Base-by-base conservation (phyloP, 2,888 invertebrate genomes). In the Cantharis flavilabris region DNA sequence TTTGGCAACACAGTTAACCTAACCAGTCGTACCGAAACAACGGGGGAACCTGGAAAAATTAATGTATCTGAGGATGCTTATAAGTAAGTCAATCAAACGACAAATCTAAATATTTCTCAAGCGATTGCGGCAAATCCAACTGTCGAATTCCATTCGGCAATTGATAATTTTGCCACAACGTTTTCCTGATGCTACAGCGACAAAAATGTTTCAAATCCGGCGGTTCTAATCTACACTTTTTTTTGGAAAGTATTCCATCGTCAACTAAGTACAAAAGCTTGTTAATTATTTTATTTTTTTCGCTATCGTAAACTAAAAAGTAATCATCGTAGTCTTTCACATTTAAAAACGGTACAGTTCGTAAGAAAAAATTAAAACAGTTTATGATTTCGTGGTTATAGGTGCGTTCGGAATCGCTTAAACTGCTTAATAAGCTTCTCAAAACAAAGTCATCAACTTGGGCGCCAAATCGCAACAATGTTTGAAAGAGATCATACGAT, bases 1-100 rank as follows among this genome's bases (percentile, higher is more conserved):
- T 98, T 97, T 85, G 97, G 97, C 7, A 97, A 98, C 89, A 97
- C 97, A 0, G 97, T 98, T 13, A 98, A 98, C 89, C 88, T 97
- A 79, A 97, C 97, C 73, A 97, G 97, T 87, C 92, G 97, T 78
- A 97, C 97, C 1, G 97, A 98, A 89, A 97, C 97, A 18, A 97
- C 97, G 0, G 97, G 97, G 0, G 92, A 93, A 70, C 94, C 94
- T 13, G 97, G 97, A 20, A 93, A 92, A 84, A 97, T 97, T 83
- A 97, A 97, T 87, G 96, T 97, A 79, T 97, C 97, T 69, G 96
- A 96, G 87, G 96, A 96, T 84, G 97, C 97, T 78, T 97, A 97
- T 90, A 94, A 92, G 96, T 97, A 90, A 89, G 90, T 73, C 20
- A 71, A 76, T 28, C 72, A 13, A 13, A 18, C 30, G 93, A 90